A percentile compares a stretch with the other conserved stretches of the same genome.
These are phyloP conservation scores for Darevskia nairensis DNA, from an alignment of 2,797 vertebrate genomes.

Conservation along the genomic window DNA sequence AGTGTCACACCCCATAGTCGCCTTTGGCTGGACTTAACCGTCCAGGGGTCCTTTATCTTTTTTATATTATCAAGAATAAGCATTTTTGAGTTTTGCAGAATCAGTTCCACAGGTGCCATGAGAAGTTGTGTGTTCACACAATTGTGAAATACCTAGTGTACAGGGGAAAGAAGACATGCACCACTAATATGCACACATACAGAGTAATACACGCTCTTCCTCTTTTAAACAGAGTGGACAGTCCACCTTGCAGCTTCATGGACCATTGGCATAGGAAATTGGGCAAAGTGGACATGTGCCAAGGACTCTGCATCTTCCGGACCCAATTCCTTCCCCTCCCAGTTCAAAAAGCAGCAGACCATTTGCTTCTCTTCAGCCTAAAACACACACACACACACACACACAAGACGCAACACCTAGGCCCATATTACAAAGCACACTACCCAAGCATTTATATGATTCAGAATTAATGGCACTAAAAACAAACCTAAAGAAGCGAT, in stretches of 20 bases:
- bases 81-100: too few species aligned
- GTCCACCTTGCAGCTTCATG: not conserved
- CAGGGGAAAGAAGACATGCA: too few species aligned
- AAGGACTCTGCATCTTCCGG: not conserved
- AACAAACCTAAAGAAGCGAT: constrained; percentile 26
- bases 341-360: not conserved
- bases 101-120: too few species aligned
- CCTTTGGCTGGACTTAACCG: too few species aligned
- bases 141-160: too few species aligned
- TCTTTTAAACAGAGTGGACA: not conserved
- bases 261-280: not conserved
- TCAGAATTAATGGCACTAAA: not conserved
- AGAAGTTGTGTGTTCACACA: too few species aligned
- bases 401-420: not conserved
- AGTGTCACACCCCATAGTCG: too few species aligned
- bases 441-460: constrained; percentile 6
- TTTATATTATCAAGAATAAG: too few species aligned
- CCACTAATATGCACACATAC: not conserved
- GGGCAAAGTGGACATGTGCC: too few species aligned
- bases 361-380: not conserved
- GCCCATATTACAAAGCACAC: not conserved
- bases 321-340: not conserved
- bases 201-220: not conserved
- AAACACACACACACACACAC: not conserved
- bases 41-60: too few species aligned